Base-by-base conservation (phyloP, 1,140 invertebrate species). In the Trissolcus basalis region DNA sequence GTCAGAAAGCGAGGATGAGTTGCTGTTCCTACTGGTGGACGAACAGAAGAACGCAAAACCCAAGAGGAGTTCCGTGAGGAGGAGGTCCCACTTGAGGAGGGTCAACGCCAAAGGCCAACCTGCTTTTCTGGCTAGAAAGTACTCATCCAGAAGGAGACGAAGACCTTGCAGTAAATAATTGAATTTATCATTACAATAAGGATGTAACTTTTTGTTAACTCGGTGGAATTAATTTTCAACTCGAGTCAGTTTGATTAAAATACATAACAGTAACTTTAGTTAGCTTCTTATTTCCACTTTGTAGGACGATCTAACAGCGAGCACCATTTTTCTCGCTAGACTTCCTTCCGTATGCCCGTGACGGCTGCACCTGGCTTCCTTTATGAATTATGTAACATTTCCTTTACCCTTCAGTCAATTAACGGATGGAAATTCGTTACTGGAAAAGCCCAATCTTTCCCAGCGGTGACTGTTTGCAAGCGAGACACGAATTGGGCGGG, bases 71-170 rank as follows among this genome's bases (percentile, higher is more conserved):
- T 85, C 86, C 0, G 49, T 88, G n/a, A 78, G 85, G 9, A 75
- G 86, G 64, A 86, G 86, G 47, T 87, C 86, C 0, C 87, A 88
- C 59, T 56, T 88, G 8, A 75, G 75, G 56, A 78, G 80, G 13
- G 77, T 81, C 15, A 81, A 81, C 35, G 69, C 63, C 8, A 64
- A 71, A 6, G 80, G 85, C 9, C 87, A 88, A 50, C 87, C 87
- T 7, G 86, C 88, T 53, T 89, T 86, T 64, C 81, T 87, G 14
- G 84, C 86, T 5, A 80, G 86, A 49, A 87, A 86, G 27, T 82
- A 83, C 41, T 87, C 87, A 4, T 89, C 86, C 9, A 80, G 86
- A 36, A 82, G 86, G 58, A 86, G 64, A 64, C 58, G 84, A 75
- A 80, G 83, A 84, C 83, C 85, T 44, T 77, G 71, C 47, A 86